Percentiles rank a stretch among this genome's conserved stretches.
phyloP scores from a whole-genome alignment of 2,797 vertebrate species.

The Hemibagrus guttatus region DNA sequence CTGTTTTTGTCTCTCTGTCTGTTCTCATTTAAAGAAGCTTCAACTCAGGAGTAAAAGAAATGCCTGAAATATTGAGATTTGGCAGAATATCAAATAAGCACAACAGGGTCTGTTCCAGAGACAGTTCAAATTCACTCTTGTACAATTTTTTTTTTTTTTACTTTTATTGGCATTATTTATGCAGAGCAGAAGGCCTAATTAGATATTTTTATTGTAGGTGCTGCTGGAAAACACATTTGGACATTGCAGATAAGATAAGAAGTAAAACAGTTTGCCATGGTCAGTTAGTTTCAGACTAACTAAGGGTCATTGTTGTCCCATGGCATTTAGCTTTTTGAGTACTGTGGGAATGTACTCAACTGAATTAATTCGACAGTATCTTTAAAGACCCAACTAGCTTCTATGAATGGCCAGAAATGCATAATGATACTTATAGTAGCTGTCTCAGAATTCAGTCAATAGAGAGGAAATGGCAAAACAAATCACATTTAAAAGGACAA shows the following conservation, averaged over 20 bases:
- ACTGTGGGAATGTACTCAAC: not conserved
- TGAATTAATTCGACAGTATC: not conserved
- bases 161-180: not conserved
- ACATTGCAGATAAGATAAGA: not conserved
- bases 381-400: not conserved
- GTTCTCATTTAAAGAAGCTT: conserved; percentile 48
- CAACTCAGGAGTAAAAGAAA: conserved; percentile 35
- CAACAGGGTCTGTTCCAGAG: not conserved
- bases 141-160: not conserved
- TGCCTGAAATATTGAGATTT: conserved; percentile 47
- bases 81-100: not conserved
- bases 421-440: not conserved
- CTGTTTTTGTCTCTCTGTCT: conserved; percentile 31
- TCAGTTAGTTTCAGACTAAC: conserved; percentile 18
- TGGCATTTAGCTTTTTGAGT: not conserved
- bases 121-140: not conserved
- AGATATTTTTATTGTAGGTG: not conserved
- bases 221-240: not conserved
- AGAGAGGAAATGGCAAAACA: not conserved
- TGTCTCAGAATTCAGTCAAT: not conserved
- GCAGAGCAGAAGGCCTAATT: not conserved
- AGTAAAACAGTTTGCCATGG: conserved; percentile 4
- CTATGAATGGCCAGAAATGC: not conserved
- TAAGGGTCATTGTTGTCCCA: conserved; percentile 3
- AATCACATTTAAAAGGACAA: not conserved